A percentile compares a stretch with the other conserved stretches of the same genome.
Conservation (phyloP, 2,888 invertebrate genomes). For the Drosophila diplacantha region DNA sequence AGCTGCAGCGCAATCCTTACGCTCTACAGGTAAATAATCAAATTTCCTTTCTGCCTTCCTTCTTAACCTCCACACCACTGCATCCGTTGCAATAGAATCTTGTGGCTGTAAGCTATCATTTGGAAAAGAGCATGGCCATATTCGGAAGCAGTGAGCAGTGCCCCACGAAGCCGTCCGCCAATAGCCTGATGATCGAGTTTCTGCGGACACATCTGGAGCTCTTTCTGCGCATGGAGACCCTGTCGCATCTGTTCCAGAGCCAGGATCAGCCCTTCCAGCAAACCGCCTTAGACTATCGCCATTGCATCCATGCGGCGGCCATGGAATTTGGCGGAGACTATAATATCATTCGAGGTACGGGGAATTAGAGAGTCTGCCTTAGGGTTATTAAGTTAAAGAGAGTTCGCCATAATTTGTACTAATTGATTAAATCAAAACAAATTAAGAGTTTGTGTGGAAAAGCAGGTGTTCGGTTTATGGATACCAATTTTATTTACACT, state of each 20-base stretch:
- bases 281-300: conserved; percentile 80
- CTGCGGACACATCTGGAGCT: conserved; percentile 94
- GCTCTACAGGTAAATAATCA: conserved; percentile 62
- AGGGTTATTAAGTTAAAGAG: too few species aligned
- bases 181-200: conserved; percentile 82
- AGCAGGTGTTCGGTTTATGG: not conserved
- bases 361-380: too few species aligned
- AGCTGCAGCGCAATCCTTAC: conserved; percentile 82
- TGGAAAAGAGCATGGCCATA: conserved; percentile 55
- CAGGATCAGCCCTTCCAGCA: conserved; percentile 84
- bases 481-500: too few species aligned
- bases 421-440: not conserved
- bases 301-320: conserved; percentile 81
- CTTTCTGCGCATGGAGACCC: conserved; percentile 93
- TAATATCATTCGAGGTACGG: conserved; percentile 82
- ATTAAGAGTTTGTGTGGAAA: not conserved
- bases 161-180: conserved; percentile 51
- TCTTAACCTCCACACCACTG: not conserved
- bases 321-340: conserved; percentile 80
- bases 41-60: not conserved
- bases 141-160: conserved; percentile 46
- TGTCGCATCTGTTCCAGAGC: conserved; percentile 90
- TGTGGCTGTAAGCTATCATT: conserved; percentile 55
- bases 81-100: conserved; percentile 37
- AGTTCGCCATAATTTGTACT: too few species aligned